Evolutionary conservation across 2,797 vertebrate species (phyloP).

Genomic region (Gobionotothen gibberifrons): DNA sequence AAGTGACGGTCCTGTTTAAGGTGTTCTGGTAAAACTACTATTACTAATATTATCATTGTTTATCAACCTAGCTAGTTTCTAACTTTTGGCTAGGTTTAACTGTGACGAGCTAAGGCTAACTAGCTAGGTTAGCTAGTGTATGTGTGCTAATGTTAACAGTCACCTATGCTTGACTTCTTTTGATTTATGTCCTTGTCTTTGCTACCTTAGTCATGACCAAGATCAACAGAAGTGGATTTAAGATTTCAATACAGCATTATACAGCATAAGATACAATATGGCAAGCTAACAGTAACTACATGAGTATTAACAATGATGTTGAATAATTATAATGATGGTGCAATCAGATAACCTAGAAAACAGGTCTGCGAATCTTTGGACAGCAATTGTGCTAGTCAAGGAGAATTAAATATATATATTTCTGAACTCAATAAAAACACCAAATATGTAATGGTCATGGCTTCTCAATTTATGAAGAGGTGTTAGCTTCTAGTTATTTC

Average conservation of each 20-base stretch:
- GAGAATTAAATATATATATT: not conserved
- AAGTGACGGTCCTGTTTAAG: slow-evolving; percentile 30
- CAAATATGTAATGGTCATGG: not conserved
- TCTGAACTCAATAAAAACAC: not conserved
- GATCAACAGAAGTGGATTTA: not conserved
- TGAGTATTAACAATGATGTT: not conserved
- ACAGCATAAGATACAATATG: not conserved
- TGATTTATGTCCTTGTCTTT: not conserved
- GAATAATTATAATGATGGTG: no score
- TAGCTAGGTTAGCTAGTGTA: not conserved
- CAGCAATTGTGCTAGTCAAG: not conserved
- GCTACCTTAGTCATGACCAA: not conserved
- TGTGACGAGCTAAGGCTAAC: not conserved
- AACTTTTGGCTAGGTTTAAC: not conserved
- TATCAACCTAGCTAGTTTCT: no score
- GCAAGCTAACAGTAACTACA: not conserved
- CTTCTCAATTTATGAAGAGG: not conserved
- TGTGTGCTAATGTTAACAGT: not conserved
- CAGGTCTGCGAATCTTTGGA: not conserved
- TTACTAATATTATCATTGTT: no score
- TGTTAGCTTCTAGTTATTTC: not conserved
- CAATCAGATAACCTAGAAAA: not conserved
- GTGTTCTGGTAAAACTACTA: no score
- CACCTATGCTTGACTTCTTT: not conserved
- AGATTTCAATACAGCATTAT: not conserved